Evolutionary conservation across 2,797 vertebrate species (phyloP), one percentile per base, ranked within the genome.

Genomic region (Iguana delicatissima): DNA sequence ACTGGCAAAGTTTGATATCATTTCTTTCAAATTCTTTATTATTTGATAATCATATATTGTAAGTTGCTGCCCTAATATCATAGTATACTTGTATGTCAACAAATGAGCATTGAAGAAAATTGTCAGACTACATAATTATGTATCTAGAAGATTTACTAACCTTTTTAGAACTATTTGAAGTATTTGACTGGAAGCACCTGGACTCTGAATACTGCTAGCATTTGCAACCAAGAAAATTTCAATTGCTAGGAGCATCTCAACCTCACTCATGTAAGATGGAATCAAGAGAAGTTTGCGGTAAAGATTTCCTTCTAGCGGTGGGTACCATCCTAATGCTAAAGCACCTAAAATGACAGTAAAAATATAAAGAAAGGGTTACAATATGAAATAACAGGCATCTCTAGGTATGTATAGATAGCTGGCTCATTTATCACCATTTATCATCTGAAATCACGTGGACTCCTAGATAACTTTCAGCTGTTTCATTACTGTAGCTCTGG

Each of bases 221-320:
- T 98, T 98, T 92, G 97, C 97, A 29, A 98, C 97, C 93, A 99
- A 97, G 95, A 99, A 98, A 96, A 98, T 97, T 97, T 99, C 99
- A 6, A 98, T 97, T 64, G 97, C 94, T 95, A 99, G 96, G 55
- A 98, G 98, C 97, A 99, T 98, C 97, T 99, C 99, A 91, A 99
- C 95, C 92, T 99, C 99, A 69, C 97, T 98, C 50, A 99, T 95
- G 20, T 94, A 95, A 91, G 97, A 98, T 0, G 99, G 98, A 92
- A 99, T 96, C 0, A 86, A 95, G 69, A 99, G 95, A 18, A 97
- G 73, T 95, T 97, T 98, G 85, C 94, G 95, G 87, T 96, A 97
- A 0, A 96, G 91, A 52, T 97, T 97, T 84, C 97, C 98, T 0
- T 97, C 97, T 87, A 98, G 92, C 0, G 91, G 96, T 42, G 98